These are phyloP conservation scores for Botia almorhae DNA, from an alignment of 2,797 vertebrate species.

Conservation along the genomic window DNA sequence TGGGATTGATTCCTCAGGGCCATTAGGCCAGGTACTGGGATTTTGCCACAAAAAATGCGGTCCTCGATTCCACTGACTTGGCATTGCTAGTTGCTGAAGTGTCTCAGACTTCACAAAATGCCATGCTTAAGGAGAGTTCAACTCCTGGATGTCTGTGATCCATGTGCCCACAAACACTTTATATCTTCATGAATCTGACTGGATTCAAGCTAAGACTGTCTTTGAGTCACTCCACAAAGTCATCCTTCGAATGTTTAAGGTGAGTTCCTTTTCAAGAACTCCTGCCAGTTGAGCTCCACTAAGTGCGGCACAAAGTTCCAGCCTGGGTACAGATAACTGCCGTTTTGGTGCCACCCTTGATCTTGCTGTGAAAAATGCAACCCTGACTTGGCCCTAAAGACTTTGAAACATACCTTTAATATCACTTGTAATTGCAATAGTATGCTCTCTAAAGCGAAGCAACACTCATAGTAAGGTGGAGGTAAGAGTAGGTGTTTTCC, in stretches of 20 bases:
- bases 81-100: neutral
- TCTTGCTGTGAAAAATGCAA: slow-evolving; percentile 6
- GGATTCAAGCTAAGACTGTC: neutral
- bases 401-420: slow-evolving; percentile 44
- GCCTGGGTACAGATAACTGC: neutral
- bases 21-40: neutral
- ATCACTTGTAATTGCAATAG: slow-evolving; percentile 34
- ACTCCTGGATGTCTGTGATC: neutral
- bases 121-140: neutral
- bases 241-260: neutral
- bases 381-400: neutral
- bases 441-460: slow-evolving; percentile 31
- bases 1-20: neutral
- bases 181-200: neutral
- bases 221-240: neutral
- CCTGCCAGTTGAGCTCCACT: slow-evolving; percentile 1
- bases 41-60: neutral
- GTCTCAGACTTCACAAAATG: slow-evolving; percentile 1
- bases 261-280: neutral
- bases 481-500: slow-evolving; percentile 1
- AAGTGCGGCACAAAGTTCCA: slow-evolving; percentile 4
- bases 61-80: neutral
- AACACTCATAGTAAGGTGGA: slow-evolving; percentile 21
- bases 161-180: too few species aligned
- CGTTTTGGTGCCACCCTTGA: slow-evolving; percentile 2